These are phyloP conservation scores for Rhinichthys osculus DNA, from an alignment of 2,797 vertebrate species.

Conservation along the genomic window DNA sequence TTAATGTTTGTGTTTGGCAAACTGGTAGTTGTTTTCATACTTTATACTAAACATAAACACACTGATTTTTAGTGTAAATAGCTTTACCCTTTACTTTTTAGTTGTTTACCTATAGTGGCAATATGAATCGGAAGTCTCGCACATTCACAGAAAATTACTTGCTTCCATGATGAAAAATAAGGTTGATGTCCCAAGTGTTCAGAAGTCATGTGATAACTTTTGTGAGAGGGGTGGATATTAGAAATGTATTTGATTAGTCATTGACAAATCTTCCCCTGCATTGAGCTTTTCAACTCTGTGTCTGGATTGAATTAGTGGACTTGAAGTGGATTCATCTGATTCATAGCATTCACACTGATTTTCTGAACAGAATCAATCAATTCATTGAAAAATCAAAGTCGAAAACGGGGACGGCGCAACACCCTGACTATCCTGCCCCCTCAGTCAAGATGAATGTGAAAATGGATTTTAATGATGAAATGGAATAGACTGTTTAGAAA, in stretches of 20 bases:
- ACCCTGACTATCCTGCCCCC: background rate
- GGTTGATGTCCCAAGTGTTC: background rate
- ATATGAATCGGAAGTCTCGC: background rate
- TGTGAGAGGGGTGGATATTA: background rate
- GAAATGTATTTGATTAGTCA: background rate
- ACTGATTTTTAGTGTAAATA: background rate
- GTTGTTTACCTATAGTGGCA: background rate
- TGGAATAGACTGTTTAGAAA: too few species aligned
- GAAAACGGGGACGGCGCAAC: background rate
- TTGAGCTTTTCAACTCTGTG: conserved; percentile 1
- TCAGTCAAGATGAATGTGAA: background rate
- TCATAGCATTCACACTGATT: background rate
- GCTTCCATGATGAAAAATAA: background rate
- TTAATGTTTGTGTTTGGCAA: background rate
- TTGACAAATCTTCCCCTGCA: background rate
- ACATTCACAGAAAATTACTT: background rate
- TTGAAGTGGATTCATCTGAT: background rate
- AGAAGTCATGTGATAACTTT: background rate
- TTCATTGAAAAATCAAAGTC: background rate
- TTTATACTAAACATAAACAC: background rate
- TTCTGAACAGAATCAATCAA: background rate
- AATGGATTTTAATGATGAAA: background rate
- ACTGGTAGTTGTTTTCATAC: background rate
- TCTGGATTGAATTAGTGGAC: background rate
- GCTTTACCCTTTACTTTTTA: background rate